These are phyloP conservation scores for Mastacembelus armatus DNA, from an alignment of 2,797 vertebrate species.

Conservation along the genomic window DNA sequence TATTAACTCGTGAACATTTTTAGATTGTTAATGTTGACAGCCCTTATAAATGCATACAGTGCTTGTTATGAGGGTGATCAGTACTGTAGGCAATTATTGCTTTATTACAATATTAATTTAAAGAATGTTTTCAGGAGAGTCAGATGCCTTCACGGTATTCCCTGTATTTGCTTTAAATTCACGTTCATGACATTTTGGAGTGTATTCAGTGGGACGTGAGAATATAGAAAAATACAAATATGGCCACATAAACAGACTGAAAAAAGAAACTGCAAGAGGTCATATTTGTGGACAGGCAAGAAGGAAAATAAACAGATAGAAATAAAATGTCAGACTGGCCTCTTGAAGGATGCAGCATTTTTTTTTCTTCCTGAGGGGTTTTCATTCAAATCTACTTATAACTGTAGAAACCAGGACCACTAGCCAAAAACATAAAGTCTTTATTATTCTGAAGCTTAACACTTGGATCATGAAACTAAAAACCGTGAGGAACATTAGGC, in stretches of 20 bases:
- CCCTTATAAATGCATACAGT: no score
- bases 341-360: background rate
- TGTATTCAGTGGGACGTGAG: background rate
- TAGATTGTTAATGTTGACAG: no score
- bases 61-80: no score
- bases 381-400: background rate
- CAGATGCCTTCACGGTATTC: background rate
- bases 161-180: background rate
- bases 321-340: background rate
- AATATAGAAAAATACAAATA: conserved; percentile 11
- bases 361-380: no score
- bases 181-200: conserved; percentile 5
- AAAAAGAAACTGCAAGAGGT: background rate
- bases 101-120: no score
- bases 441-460: no score
- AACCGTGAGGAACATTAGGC: no score
- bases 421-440: no score
- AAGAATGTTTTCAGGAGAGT: background rate
- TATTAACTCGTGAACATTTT: no score
- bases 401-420: no score
- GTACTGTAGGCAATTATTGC: no score
- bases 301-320: background rate
- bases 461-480: no score
- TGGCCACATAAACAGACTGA: background rate
- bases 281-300: background rate